A percentile compares a stretch with the other conserved stretches of the same genome.
These are phyloP conservation scores for Mus spicilegus DNA, from an alignment of 2,113 vertebrate genomes.

Conservation along the genomic window DNA sequence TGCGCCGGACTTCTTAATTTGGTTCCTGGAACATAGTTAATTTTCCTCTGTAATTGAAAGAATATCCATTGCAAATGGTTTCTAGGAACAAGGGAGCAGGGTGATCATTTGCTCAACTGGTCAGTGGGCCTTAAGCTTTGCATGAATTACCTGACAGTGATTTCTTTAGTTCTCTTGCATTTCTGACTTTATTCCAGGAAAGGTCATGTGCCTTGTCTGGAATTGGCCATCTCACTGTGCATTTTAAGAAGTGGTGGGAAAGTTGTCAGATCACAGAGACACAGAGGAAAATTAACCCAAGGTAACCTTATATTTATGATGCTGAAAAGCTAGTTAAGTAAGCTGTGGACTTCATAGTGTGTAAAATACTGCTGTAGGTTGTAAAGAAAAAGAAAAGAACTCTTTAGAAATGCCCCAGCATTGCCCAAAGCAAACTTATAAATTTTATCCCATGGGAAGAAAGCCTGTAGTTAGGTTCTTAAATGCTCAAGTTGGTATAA, in stretches of 20 bases:
- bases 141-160: slow-evolving; percentile 69
- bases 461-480: slow-evolving; percentile 16
- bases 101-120: slow-evolving; percentile 55
- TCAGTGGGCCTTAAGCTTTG: slow-evolving; percentile 62
- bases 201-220: slow-evolving; percentile 34
- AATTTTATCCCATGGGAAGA: slow-evolving; percentile 66
- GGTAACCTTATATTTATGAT: slow-evolving; percentile 64
- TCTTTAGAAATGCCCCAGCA: slow-evolving; percentile 33
- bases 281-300: slow-evolving; percentile 57
- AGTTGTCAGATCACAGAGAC: slow-evolving; percentile 35
- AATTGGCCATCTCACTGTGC: slow-evolving; percentile 67
- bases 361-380: slow-evolving; percentile 54
- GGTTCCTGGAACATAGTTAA: slow-evolving; percentile 73
- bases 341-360: neutral
- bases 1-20: slow-evolving; percentile 81
- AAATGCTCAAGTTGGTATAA: slow-evolving; percentile 45
- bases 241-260: neutral
- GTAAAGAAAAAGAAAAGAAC: slow-evolving; percentile 45
- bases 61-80: slow-evolving; percentile 73
- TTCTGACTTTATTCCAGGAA: slow-evolving; percentile 65
- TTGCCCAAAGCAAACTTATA: slow-evolving; percentile 55
- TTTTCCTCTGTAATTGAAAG: slow-evolving; percentile 76
- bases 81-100: slow-evolving; percentile 69
- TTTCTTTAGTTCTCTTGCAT: slow-evolving; percentile 62
- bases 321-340: slow-evolving; percentile 50